These are phyloP conservation scores for Scomber scombrus DNA, from an alignment of 2,113 vertebrate species.

Conservation along the genomic window DNA sequence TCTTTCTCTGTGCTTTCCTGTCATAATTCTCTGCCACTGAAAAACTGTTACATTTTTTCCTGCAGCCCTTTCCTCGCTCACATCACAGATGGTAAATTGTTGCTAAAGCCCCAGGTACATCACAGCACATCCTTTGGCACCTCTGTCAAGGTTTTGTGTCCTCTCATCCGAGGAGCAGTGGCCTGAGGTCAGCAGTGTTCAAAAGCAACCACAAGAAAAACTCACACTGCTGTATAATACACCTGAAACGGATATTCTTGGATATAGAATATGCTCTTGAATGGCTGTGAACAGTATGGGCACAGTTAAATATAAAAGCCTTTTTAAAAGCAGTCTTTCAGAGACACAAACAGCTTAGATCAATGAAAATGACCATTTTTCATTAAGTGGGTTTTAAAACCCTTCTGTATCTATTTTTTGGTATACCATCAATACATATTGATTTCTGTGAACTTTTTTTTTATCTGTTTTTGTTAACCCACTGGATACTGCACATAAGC, in stretches of 20 bases:
- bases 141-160: slow-evolving; percentile 3
- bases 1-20: slow-evolving; percentile 6
- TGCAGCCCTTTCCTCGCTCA: slow-evolving; percentile 17
- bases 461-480: too few relatives aligned
- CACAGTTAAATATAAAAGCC: background rate
- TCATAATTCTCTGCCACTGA: slow-evolving; percentile 5
- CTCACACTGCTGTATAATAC: background rate
- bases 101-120: slow-evolving; percentile 21
- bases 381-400: background rate
- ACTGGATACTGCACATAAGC: too few relatives aligned
- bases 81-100: slow-evolving; percentile 31
- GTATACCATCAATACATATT: background rate
- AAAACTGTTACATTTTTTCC: slow-evolving; percentile 3
- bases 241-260: background rate
- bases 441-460: background rate
- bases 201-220: slow-evolving; percentile 3
- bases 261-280: background rate
- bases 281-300: background rate
- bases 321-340: background rate
- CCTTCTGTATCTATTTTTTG: background rate
- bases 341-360: background rate
- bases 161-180: background rate
- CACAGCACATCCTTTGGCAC: slow-evolving; percentile 14
- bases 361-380: background rate
- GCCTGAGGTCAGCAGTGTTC: background rate